Conservation (phyloP, 2,888 invertebrate genomes). For the Steinernema scapterisci region DNA sequence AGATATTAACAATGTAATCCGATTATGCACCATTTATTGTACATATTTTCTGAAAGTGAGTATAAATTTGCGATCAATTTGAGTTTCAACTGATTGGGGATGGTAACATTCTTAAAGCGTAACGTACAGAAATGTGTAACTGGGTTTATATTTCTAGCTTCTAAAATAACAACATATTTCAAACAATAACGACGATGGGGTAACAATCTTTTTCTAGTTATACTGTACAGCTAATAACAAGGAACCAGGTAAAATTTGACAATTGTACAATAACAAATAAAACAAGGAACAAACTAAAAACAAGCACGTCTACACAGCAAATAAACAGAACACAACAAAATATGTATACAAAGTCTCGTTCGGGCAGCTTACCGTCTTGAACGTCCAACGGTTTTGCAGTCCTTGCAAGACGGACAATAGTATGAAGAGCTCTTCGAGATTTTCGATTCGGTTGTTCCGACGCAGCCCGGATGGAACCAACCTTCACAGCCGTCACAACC, state of each 20-base stretch:
- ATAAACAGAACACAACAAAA: slow-evolving; percentile 6
- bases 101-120: too few species aligned
- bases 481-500: slow-evolving; percentile 98
- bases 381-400: background rate
- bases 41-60: too few species aligned
- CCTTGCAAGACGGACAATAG: background rate
- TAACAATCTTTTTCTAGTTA: too few species aligned
- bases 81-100: too few species aligned
- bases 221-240: background rate
- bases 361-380: background rate
- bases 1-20: background rate
- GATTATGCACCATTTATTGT: too few species aligned
- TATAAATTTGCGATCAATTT: too few species aligned
- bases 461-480: slow-evolving; percentile 98
- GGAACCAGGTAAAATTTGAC: background rate
- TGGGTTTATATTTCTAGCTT: too few species aligned
- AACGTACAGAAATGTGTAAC: too few species aligned
- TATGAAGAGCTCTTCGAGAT: slow-evolving; percentile 38
- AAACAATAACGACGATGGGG: too few species aligned
- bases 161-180: too few species aligned
- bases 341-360: background rate
- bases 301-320: slow-evolving; percentile 10
- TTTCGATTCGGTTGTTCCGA: slow-evolving; percentile 74
- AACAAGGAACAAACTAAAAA: background rate
- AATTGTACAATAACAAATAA: slow-evolving; percentile 6